Evolutionary conservation across 2,797 vertebrate species (phyloP), one percentile per base, ranked within the genome.

Genomic region (Miichthys miiuy): DNA sequence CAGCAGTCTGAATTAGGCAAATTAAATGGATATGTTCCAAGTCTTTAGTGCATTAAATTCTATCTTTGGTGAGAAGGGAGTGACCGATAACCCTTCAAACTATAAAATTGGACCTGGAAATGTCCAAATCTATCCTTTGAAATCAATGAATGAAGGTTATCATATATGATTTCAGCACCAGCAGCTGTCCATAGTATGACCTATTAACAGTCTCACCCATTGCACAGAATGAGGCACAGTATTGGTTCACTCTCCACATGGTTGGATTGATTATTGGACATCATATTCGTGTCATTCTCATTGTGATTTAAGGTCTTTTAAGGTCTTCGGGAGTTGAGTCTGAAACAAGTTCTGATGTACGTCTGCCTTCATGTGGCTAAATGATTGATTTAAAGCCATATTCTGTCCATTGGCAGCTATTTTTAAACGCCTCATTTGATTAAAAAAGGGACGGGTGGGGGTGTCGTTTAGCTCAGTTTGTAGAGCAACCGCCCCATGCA

Each of bases 141-240:
- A 48, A 55, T 10, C 27, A 73, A 61, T n/a, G 12, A 34, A 27
- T 12, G 10, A 23, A 34, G 7, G 44, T 51, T 3, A 52, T 69
- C 23, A 41, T 44, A 48, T 56, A 64, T 62, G 13, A 50, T 63
- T 73, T 68, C 30, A 55, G 64, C 57, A 68, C 51, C 25, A 68
- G 69, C 77, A 42, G 34, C 68, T 64, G 42, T 57, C 57, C 52
- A 54, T 17, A 63, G 42, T 16, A 21, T 61, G 68, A 79, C 62
- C 55, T 54, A 66, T 23, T 66, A 60, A 58, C 46, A 50, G 58
- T 48, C 58, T 64, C 51, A 51, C 67, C 41, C 68, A 16, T 21
- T 52, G 57, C 41, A 54, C 56, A 30, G 42, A 42, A 44, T 34
- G 48, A 46, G 13, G 64, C 47, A 23, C 30, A 25, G 20, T 52